phyloP scores from a whole-genome alignment of 1,140 invertebrate genomes.

The Zaprionus gabonicus region DNA sequence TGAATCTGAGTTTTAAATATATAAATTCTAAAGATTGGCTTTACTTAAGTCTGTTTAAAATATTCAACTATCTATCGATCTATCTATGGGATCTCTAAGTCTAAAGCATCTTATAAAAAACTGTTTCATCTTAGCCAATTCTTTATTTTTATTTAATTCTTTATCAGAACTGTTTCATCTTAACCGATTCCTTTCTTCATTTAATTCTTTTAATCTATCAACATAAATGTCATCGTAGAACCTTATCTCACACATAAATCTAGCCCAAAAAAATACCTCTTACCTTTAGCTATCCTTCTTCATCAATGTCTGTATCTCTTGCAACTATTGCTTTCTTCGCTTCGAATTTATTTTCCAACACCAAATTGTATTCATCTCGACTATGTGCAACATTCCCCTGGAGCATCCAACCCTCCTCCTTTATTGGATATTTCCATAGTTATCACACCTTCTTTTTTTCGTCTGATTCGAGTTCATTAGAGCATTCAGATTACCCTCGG shows the following conservation, averaged over 20 bases:
- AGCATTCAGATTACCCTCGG: conserved; percentile 10
- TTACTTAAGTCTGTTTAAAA: background rate
- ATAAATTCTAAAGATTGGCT: background rate
- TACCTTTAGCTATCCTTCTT: background rate
- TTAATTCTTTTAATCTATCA: background rate
- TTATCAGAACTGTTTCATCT: no score
- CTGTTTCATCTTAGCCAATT: no score
- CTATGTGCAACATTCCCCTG: background rate
- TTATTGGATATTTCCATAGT: background rate
- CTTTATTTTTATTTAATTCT: background rate
- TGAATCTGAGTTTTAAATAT: no score
- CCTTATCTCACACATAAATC: no score
- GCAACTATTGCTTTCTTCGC: background rate
- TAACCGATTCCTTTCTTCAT: no score
- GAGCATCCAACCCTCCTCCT: no score
- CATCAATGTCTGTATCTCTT: background rate
- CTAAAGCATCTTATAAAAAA: no score
- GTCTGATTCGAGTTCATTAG: conserved; percentile 21
- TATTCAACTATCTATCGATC: background rate
- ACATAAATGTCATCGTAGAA: no score
- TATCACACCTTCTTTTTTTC: background rate
- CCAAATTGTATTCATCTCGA: background rate
- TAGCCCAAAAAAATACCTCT: no score
- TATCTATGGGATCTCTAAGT: no score
- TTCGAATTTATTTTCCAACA: background rate